Conservation (phyloP, 2,113 vertebrate genomes). For the Australoheros scitulus region DNA sequence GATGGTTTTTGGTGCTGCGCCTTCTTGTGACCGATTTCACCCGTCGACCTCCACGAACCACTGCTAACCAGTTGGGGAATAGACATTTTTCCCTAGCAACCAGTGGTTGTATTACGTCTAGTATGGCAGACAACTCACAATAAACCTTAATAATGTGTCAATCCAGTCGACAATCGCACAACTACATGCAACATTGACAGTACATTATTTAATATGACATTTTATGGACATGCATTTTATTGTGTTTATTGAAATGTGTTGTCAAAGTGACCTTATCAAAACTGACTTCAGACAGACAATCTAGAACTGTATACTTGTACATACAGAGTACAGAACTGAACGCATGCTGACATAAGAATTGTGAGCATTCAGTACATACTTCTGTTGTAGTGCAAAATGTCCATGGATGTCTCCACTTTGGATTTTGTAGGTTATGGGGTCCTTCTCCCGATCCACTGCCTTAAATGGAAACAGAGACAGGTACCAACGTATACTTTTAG, state of each 20-base stretch:
- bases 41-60: not conserved
- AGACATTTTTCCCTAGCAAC: not conserved
- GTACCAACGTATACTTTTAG: not conserved
- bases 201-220: not conserved
- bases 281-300: not conserved
- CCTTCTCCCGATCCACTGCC: conserved; percentile 93
- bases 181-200: not conserved
- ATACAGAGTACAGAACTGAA: not conserved
- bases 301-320: not conserved
- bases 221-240: not conserved
- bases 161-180: not conserved
- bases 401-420: conserved; percentile 89
- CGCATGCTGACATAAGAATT: not conserved
- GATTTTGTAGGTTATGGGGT: conserved; percentile 90
- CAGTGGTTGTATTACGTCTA: not conserved
- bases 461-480: conserved; percentile 66
- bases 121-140: not conserved
- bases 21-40: too few species aligned
- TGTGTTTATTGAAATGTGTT: not conserved
- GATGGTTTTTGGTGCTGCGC: too few species aligned
- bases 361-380: conserved; percentile 71
- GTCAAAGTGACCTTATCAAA: not conserved
- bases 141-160: not conserved
- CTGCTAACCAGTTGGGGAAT: not conserved
- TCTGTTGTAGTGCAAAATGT: conserved; percentile 89